These are phyloP conservation scores for Philypnodon macrostomus DNA, from an alignment of 2,797 vertebrate species.

Conservation along the genomic window DNA sequence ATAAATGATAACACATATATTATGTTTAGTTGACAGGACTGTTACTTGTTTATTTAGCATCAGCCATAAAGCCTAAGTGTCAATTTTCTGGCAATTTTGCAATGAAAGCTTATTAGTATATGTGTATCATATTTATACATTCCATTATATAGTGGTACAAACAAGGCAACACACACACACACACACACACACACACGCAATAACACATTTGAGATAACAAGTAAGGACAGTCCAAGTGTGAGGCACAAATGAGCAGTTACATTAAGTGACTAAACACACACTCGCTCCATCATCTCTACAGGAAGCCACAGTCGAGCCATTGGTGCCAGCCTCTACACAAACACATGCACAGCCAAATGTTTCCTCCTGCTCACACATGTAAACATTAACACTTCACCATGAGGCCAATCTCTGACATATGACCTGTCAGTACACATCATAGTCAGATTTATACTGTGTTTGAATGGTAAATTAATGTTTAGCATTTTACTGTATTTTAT, in stretches of 20 bases:
- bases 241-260: conserved; percentile 78
- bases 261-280: conserved; percentile 82
- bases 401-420: conserved; percentile 39
- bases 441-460: not conserved
- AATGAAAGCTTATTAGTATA: too few relatives aligned
- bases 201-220: conserved; percentile 64
- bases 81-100: too few relatives aligned
- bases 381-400: conserved; percentile 30
- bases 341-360: conserved; percentile 32
- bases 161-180: conserved; percentile 5
- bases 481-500: too few relatives aligned
- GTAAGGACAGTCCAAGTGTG: conserved; percentile 63
- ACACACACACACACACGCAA: conserved; percentile 35
- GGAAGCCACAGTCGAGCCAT: conserved; percentile 63
- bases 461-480: not conserved
- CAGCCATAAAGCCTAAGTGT: too few relatives aligned
- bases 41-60: too few relatives aligned
- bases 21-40: too few relatives aligned
- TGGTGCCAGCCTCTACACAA: conserved; percentile 48
- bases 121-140: too few relatives aligned
- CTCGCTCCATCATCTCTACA: conserved; percentile 68
- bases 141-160: not conserved
- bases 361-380: conserved; percentile 36
- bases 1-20: too few relatives aligned
- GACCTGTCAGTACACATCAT: conserved; percentile 12